phyloP scores from a whole-genome alignment of 2,888 invertebrate genomes.

The Nipponacmea schrenckii region DNA sequence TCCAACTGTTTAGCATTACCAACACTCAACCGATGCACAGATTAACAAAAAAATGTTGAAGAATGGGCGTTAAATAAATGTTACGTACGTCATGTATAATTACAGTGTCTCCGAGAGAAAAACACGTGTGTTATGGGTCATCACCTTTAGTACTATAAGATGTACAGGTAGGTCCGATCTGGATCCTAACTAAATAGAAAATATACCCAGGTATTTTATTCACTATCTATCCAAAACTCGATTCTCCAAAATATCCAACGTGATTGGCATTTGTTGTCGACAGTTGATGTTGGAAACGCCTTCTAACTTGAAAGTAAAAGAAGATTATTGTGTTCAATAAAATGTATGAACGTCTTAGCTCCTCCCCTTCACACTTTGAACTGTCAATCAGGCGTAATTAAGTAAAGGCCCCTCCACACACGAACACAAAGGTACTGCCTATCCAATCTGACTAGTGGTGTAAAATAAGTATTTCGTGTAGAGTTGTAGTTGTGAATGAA shows the following conservation, averaged over 20 bases:
- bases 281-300: not conserved
- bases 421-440: not conserved
- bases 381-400: not conserved
- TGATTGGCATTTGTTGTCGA: conserved; percentile 2
- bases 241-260: not conserved
- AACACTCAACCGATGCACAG: too few species aligned
- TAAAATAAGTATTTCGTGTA: too few species aligned
- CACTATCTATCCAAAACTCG: not conserved
- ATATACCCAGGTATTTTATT: not conserved
- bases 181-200: not conserved
- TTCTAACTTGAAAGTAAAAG: conserved; percentile 2
- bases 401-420: conserved; percentile 4
- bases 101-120: not conserved
- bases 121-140: conserved; percentile 1
- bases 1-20: too few species aligned
- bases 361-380: conserved; percentile 5
- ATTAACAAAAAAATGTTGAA: not conserved
- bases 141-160: not conserved
- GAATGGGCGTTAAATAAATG: not conserved
- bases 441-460: not conserved
- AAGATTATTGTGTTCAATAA: not conserved
- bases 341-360: not conserved
- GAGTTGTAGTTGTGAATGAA: too few species aligned
- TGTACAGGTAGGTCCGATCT: not conserved
- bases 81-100: not conserved